phyloP scores from a whole-genome alignment of 2,888 invertebrate species.

The Oscheius sp. region DNA sequence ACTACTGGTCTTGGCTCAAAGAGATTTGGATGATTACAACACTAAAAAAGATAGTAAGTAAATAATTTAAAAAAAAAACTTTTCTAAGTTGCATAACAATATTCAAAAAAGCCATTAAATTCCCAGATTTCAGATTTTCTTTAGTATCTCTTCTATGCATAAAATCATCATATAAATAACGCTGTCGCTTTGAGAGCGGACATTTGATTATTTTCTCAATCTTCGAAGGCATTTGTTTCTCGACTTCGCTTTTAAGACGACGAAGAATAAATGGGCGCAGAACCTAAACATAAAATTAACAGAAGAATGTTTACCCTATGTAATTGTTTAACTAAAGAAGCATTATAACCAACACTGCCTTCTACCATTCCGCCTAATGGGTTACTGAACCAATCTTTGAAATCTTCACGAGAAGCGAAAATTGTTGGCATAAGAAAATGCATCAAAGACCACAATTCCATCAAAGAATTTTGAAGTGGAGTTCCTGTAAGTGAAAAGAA shows the following conservation, averaged over 20 bases:
- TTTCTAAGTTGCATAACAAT: slow-evolving; percentile 95
- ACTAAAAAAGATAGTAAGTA: slow-evolving; percentile 73
- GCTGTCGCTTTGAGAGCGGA: slow-evolving; percentile 90
- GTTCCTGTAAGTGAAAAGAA: slow-evolving; percentile 76
- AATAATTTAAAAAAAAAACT: no score
- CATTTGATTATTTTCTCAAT: slow-evolving; percentile 94
- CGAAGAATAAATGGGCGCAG: slow-evolving; percentile 90
- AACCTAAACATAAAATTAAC: slow-evolving; percentile 76
- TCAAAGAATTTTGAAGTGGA: slow-evolving; percentile 91
- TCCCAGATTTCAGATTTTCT: slow-evolving; percentile 90
- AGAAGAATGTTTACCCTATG: slow-evolving; percentile 77
- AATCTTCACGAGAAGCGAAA: slow-evolving; percentile 93
- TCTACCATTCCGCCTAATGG: slow-evolving; percentile 95
- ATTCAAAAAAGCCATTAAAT: slow-evolving; percentile 92
- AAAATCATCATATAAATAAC: slow-evolving; percentile 97
- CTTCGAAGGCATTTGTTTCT: slow-evolving; percentile 95
- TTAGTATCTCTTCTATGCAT: slow-evolving; percentile 93
- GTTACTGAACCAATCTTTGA: slow-evolving; percentile 94
- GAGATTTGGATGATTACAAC: slow-evolving; percentile 94
- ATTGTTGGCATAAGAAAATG: slow-evolving; percentile 97
- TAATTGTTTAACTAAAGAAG: slow-evolving; percentile 84
- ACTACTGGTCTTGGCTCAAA: slow-evolving; percentile 94
- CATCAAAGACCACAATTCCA: slow-evolving; percentile 97
- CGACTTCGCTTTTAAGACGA: slow-evolving; percentile 90
- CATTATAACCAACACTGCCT: slow-evolving; percentile 89